Percentiles rank a stretch among this genome's conserved stretches.
phyloP scores from a whole-genome alignment of 2,888 invertebrate genomes.

The Conus canariensis region DNA sequence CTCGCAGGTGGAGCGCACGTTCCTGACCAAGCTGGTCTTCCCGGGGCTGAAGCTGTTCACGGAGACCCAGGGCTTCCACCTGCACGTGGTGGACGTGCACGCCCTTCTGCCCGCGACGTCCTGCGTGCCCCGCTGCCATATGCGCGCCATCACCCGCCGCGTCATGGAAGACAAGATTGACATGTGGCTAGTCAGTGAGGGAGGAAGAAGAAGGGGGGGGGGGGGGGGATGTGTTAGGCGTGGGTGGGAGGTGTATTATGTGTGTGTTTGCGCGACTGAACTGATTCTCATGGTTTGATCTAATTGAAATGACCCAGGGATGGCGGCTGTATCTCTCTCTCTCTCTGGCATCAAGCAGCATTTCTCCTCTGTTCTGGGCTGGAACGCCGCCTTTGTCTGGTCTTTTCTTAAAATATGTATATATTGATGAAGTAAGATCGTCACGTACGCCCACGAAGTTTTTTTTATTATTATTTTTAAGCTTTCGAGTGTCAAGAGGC shows the following conservation, averaged over 20 bases:
- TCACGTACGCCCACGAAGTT: too few species aligned
- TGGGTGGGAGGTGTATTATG: background rate
- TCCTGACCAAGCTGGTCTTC: slow-evolving; percentile 27
- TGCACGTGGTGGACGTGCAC: slow-evolving; percentile 36
- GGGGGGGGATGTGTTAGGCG: background rate
- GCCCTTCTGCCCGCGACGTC: background rate
- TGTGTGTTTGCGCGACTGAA: slow-evolving; percentile 2
- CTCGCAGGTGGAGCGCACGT: slow-evolving; percentile 7
- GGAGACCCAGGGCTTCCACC: slow-evolving; percentile 36
- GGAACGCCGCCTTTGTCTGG: too few species aligned
- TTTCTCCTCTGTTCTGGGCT: too few species aligned
- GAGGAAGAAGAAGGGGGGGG: background rate
- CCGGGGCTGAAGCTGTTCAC: slow-evolving; percentile 21
- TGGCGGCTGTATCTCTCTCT: background rate
- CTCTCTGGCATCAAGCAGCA: background rate
- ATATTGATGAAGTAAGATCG: too few species aligned
- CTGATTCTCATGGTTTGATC: background rate
- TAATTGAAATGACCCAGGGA: background rate
- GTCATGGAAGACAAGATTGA: background rate
- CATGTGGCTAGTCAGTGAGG: slow-evolving; percentile 36
- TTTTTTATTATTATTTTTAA: too few species aligned
- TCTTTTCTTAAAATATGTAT: too few species aligned
- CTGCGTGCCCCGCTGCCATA: background rate
- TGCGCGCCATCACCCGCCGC: background rate
- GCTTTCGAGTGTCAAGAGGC: too few species aligned